Conservation (phyloP, 2,113 vertebrate species). For the Opisthocomus hoazin region DNA sequence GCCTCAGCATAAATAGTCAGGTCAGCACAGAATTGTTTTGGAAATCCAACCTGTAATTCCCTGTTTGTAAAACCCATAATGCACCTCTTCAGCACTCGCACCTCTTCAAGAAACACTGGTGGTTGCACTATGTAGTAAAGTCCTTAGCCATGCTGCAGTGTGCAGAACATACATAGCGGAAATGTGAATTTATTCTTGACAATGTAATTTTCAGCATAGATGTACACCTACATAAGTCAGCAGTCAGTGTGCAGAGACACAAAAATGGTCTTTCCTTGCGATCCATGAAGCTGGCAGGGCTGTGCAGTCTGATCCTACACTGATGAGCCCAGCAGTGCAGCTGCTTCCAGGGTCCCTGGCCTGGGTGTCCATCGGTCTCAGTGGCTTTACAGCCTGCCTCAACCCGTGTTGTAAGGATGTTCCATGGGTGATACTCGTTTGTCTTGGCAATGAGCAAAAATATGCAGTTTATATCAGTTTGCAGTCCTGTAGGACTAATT, state of each 20-base stretch:
- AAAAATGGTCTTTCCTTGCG: background rate
- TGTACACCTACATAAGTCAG: background rate
- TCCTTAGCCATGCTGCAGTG: background rate
- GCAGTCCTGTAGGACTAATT: background rate
- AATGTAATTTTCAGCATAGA: background rate
- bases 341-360: background rate
- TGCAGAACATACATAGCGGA: background rate
- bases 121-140: background rate
- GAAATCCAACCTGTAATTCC: background rate
- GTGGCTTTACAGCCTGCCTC: background rate
- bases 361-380: rapidly evolving
- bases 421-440: background rate
- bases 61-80: background rate
- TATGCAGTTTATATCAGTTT: background rate
- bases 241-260: background rate
- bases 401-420: background rate
- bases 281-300: too few species aligned
- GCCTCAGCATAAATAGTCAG: background rate
- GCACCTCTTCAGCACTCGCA: background rate
- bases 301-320: background rate
- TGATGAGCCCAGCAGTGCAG: background rate
- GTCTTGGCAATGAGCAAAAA: background rate
- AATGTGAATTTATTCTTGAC: background rate
- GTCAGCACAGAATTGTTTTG: background rate
- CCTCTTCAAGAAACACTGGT: background rate